Percentiles rank a stretch among this genome's conserved stretches.
These are phyloP conservation scores for Acanthochromis polyacanthus DNA, from an alignment of 2,113 vertebrate genomes.

Conservation along the genomic window DNA sequence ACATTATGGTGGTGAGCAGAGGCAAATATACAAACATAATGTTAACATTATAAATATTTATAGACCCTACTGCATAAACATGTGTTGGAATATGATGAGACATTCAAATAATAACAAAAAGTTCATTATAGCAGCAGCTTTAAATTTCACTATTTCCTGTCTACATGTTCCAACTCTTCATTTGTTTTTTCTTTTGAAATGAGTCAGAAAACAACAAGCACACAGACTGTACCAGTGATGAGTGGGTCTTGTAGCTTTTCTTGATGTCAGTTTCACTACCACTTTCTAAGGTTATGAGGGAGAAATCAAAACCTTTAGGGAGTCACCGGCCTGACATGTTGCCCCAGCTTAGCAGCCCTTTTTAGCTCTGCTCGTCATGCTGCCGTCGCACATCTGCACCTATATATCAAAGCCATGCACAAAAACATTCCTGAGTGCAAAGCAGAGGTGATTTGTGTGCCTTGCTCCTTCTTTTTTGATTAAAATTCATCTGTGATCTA, in stretches of 20 bases:
- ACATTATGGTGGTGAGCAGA: too few species aligned
- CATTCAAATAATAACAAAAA: too few species aligned
- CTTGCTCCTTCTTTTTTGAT: constrained; percentile 84
- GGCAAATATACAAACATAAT: too few species aligned
- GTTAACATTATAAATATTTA: too few species aligned
- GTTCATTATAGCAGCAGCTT: neutral
- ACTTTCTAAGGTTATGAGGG: constrained; percentile 57
- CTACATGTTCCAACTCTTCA: neutral
- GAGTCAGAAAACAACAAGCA: neutral
- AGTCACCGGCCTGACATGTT: constrained; percentile 72
- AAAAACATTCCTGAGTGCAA: constrained; percentile 84
- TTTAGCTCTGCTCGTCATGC: constrained; percentile 70
- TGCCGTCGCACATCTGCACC: constrained; percentile 84
- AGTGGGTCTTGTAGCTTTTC: constrained; percentile 27
- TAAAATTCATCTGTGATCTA: constrained; percentile 86
- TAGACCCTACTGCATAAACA: too few species aligned
- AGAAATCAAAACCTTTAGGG: constrained; percentile 71
- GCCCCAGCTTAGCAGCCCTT: constrained; percentile 67
- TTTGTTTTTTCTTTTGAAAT: neutral
- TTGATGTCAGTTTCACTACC: constrained; percentile 38
- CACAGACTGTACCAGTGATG: neutral
- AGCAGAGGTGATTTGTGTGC: constrained; percentile 83
- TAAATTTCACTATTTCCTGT: neutral
- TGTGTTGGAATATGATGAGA: too few species aligned
- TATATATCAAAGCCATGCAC: constrained; percentile 82